Conservation (phyloP, 2,113 vertebrate species). For the Ptyas mucosa region DNA sequence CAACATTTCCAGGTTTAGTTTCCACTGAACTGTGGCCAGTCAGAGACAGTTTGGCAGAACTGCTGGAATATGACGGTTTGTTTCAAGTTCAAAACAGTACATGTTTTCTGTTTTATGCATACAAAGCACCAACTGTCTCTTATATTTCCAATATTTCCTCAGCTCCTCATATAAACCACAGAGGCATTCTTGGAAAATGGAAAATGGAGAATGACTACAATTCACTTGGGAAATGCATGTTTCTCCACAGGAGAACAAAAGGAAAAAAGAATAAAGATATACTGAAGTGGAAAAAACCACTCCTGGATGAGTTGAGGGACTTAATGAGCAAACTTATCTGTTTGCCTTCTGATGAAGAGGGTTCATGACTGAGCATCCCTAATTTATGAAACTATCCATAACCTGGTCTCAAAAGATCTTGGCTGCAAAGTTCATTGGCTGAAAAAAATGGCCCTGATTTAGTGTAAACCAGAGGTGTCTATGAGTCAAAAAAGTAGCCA, state of each 20-base stretch:
- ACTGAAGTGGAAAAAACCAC: neutral
- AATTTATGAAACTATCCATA: neutral
- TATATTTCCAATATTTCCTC: neutral
- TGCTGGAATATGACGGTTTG: neutral
- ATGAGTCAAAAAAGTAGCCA: neutral
- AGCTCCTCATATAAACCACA: neutral
- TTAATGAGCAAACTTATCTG: neutral
- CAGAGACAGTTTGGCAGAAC: neutral
- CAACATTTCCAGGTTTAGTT: neutral
- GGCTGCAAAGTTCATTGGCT: neutral
- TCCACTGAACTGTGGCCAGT: neutral
- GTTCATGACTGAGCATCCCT: neutral
- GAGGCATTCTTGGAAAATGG: neutral
- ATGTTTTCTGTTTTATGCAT: neutral
- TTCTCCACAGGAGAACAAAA: neutral
- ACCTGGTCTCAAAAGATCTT: neutral
- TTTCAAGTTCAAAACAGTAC: neutral
- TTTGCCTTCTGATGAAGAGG: neutral
- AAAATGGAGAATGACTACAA: neutral
- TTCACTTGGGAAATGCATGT: neutral
- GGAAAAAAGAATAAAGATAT: neutral
- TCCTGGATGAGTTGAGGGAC: neutral
- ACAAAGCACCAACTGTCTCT: neutral
- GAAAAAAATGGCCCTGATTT: neutral
- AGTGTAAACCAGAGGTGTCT: neutral